Percentiles rank a stretch among this genome's conserved stretches.
Conservation (phyloP, 2,113 vertebrate genomes). For the Trinectes maculatus region DNA sequence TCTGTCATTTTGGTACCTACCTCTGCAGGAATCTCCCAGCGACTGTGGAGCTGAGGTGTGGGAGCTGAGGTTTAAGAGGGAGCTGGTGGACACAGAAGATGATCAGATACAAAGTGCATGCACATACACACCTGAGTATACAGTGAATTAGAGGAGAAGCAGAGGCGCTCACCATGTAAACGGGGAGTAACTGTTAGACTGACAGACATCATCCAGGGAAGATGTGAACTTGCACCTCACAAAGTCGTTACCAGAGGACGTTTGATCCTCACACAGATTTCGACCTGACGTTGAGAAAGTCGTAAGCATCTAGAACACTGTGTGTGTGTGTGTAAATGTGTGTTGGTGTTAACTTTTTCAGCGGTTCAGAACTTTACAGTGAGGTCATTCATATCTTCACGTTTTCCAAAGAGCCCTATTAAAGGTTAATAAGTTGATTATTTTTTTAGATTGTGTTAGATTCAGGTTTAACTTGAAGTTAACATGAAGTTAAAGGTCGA, state of each 20-base stretch:
- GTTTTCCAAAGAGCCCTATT: no score
- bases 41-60: no score
- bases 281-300: conserved; percentile 38
- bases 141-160: background rate
- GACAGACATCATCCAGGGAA: conserved; percentile 56
- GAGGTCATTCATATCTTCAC: no score
- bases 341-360: no score
- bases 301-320: background rate
- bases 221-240: conserved; percentile 61
- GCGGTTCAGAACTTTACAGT: no score
- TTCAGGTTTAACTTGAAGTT: no score
- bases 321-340: background rate
- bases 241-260: conserved; percentile 52
- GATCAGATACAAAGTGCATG: background rate
- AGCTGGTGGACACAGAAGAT: conserved; percentile 4
- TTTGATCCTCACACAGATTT: conserved; percentile 37
- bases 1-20: conserved; percentile 31
- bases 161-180: conserved; percentile 64
- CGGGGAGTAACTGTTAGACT: background rate
- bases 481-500: no score
- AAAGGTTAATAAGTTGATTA: no score
- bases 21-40: conserved; percentile 12
- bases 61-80: conserved; percentile 7
- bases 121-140: background rate
- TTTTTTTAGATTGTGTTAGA: no score